These are phyloP conservation scores for Oryzias curvinotus DNA, from an alignment of 2,113 vertebrate species.

Conservation along the genomic window DNA sequence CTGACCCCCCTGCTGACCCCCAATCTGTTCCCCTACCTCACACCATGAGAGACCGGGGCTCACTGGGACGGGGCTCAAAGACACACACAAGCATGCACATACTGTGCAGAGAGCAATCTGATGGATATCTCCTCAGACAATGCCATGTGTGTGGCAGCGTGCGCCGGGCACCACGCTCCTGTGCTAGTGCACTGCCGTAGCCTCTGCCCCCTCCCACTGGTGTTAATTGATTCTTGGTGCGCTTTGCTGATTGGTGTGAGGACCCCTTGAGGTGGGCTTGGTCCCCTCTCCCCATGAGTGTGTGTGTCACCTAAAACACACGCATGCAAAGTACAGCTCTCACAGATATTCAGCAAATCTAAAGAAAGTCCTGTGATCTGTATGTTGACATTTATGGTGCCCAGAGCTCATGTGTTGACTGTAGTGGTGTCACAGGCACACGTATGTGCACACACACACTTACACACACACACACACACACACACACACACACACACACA, in stretches of 20 bases:
- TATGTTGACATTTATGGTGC: conserved; percentile 12
- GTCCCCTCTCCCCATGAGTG: conserved; percentile 52
- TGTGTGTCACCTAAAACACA: conserved; percentile 41
- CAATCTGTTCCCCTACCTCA: conserved; percentile 81
- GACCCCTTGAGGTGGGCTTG: conserved; percentile 78
- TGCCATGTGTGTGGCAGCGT: conserved; percentile 71
- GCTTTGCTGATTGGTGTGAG: conserved; percentile 84
- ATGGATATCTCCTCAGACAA: conserved; percentile 80
- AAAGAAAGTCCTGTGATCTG: background rate
- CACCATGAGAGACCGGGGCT: conserved; percentile 71
- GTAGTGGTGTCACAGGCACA: conserved; percentile 18
- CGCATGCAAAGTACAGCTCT: conserved; percentile 8
- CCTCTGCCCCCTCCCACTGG: conserved; percentile 83
- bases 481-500: conserved; percentile 28
- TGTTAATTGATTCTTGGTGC: conserved; percentile 84
- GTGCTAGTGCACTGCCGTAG: conserved; percentile 63
- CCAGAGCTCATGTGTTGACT: conserved; percentile 22
- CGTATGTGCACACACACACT: conserved; percentile 25
- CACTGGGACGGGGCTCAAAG: conserved; percentile 57
- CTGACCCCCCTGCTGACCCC: conserved; percentile 79
- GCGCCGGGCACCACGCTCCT: conserved; percentile 52
- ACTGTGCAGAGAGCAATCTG: conserved; percentile 59
- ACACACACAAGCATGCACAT: conserved; percentile 58
- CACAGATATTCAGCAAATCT: conserved; percentile 25
- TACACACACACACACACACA: conserved; percentile 29